Evolutionary conservation across 2,797 vertebrate species (phyloP).

Genomic region (Rachycentron canadum): DNA sequence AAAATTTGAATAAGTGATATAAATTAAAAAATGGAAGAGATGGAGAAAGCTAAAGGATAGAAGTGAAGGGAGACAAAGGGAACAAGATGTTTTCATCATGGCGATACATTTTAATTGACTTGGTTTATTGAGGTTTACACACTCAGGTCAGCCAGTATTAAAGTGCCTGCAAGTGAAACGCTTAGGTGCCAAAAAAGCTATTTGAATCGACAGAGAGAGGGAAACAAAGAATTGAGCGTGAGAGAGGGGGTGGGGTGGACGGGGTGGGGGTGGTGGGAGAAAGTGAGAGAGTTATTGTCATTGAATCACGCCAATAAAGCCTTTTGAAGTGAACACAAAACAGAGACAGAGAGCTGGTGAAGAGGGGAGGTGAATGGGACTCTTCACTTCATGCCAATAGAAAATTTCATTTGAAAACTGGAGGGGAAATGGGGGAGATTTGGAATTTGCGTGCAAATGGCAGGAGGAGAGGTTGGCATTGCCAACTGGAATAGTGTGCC

Average conservation of each 20-base stretch:
- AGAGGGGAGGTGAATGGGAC: slow-evolving; percentile 43
- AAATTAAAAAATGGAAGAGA: too few species aligned
- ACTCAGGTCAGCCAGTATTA: slow-evolving; percentile 5
- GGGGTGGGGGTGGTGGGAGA: background rate
- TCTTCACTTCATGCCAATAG: slow-evolving; percentile 46
- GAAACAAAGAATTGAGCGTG: slow-evolving; percentile 8
- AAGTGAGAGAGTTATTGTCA: slow-evolving; percentile 32
- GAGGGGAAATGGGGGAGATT: slow-evolving; percentile 49
- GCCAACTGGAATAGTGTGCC: slow-evolving; percentile 65
- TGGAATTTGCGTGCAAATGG: slow-evolving; percentile 46
- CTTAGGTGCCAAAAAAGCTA: slow-evolving; percentile 11
- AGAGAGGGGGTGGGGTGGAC: background rate
- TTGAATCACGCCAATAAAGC: slow-evolving; percentile 37
- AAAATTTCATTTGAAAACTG: slow-evolving; percentile 59
- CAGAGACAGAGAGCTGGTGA: slow-evolving; percentile 12
- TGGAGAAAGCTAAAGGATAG: background rate
- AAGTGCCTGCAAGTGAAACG: background rate
- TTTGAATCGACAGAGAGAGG: slow-evolving; percentile 3
- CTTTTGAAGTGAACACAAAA: slow-evolving; percentile 39
- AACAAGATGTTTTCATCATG: background rate
- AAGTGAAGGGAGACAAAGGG: background rate
- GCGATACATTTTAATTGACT: background rate
- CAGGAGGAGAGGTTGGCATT: slow-evolving; percentile 28
- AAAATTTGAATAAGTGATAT: too few species aligned
- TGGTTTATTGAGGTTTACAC: slow-evolving; percentile 14